phyloP scores from a whole-genome alignment of 2,113 vertebrate species.

The Drymodes brunneopygia region DNA sequence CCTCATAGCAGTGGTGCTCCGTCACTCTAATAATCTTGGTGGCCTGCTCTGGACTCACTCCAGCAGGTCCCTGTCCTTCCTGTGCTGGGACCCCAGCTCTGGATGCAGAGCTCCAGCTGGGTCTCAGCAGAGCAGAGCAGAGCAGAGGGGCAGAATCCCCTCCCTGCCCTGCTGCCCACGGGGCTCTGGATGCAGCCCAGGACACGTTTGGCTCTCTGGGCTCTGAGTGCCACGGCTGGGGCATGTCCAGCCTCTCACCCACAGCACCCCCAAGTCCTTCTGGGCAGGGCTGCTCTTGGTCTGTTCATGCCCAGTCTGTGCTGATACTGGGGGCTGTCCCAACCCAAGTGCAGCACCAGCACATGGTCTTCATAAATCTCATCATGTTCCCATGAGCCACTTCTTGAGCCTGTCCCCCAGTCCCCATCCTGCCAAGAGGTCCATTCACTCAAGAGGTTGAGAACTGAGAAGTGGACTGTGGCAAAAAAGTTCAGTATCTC shows the following conservation, averaged over 20 bases:
- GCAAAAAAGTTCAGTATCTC: background rate
- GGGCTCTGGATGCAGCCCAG: background rate
- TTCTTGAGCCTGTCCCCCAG: background rate
- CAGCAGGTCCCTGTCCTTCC: background rate
- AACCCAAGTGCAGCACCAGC: background rate
- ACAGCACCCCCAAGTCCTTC: background rate
- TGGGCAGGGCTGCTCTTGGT: background rate
- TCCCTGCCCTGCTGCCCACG: background rate
- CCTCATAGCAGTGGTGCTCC: background rate
- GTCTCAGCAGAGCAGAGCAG: background rate
- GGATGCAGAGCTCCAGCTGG: background rate
- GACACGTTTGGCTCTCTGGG: background rate
- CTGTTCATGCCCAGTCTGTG: background rate
- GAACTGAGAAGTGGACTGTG: background rate
- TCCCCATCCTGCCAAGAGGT: background rate
- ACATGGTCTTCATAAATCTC: background rate
- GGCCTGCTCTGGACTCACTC: fast-evolving
- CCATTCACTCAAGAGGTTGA: background rate
- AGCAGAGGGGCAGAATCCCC: background rate
- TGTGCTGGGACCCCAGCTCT: background rate
- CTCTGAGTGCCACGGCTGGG: background rate
- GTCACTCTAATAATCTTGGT: background rate
- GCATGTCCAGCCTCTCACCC: background rate
- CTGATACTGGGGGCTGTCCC: fast-evolving
- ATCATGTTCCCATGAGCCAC: background rate